Evolutionary conservation across 2,888 invertebrate genomes (phyloP), one percentile per base, ranked within the genome.

Genomic region (Philonicus albiceps): DNA sequence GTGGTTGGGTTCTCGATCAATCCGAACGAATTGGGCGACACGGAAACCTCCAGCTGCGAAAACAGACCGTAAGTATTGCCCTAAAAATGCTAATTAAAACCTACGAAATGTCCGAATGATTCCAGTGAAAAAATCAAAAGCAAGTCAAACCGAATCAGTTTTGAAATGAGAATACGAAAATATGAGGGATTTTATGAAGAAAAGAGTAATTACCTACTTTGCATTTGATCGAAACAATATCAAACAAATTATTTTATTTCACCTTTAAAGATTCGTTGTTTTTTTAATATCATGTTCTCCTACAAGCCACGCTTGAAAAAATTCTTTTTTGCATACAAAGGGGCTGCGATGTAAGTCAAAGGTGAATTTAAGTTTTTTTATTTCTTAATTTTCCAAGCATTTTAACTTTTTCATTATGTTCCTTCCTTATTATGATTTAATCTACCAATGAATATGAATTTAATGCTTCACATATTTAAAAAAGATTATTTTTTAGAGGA

Each of bases 1-100:
- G 93, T 99, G 99, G 99, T 94, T 99, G 87, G 99, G 99, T 55
- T 98, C 98, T 89, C 95, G 99, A 90, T 97, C 98, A 90, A 99
- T 99, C 93, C 95, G 99, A 90, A 99, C 99, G 91, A 99, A 99
- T 94, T 99, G 99, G 99, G 99, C 99, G 85, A 99, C 99, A 81
- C 94, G 99, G 91, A 99, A 99, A 95, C 99, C 99, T 80, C 98
- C 98, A 76, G 96, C 97, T 89, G 96, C 96, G 85, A 97, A 97
- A 94, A 96, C 96, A 90, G 97, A 97, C 93, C 94, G 97, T 96
- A 93, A 95, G 90, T 90, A 88, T 85, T 64, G 34, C 3, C 49
- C 72, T 72, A 19, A n/a, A n/a, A 30, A 34, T 74, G 34, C 34
- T 7, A 74, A 34, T 7, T 31, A 1, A 74, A 74, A 37, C 34